phyloP scores from a whole-genome alignment of 2,797 vertebrate genomes.

The Phaenicophaeus curvirostris region DNA sequence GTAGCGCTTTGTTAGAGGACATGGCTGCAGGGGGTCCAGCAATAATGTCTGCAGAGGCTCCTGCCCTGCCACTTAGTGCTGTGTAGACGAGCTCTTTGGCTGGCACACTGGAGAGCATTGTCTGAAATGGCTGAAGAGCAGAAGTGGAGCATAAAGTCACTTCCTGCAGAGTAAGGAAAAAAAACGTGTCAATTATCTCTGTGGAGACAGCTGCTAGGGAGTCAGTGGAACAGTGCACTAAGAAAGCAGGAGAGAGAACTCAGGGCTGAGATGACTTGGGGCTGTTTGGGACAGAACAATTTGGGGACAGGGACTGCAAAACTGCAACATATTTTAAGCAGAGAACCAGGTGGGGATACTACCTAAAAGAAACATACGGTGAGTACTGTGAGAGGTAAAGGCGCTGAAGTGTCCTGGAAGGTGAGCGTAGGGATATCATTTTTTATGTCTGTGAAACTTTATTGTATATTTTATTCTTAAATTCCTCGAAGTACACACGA shows the following conservation, averaged over 20 bases:
- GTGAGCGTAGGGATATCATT: rapidly evolving
- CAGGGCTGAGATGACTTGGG: background rate
- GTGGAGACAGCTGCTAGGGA: background rate
- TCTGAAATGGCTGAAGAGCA: background rate
- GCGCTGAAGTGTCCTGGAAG: background rate
- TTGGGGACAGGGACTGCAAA: background rate
- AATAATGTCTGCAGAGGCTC: background rate
- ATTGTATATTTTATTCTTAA: background rate
- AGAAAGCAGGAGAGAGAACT: background rate
- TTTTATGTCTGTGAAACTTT: background rate
- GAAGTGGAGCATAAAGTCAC: background rate
- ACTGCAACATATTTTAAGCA: background rate
- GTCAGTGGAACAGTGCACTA: background rate
- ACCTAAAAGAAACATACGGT: background rate
- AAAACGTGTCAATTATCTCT: background rate
- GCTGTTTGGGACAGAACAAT: background rate
- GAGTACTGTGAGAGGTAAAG: background rate
- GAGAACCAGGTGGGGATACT: rapidly evolving
- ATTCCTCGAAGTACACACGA: background rate
- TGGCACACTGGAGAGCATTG: background rate
- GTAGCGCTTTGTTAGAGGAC: background rate
- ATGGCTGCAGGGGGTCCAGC: background rate
- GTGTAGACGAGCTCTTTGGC: background rate
- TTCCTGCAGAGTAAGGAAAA: background rate
- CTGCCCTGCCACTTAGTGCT: background rate